Percentiles rank a stretch among this genome's conserved stretches.
Conservation (phyloP, 37 sponge, comb jelly and placozoan species). For the Bolinopsis microptera region DNA sequence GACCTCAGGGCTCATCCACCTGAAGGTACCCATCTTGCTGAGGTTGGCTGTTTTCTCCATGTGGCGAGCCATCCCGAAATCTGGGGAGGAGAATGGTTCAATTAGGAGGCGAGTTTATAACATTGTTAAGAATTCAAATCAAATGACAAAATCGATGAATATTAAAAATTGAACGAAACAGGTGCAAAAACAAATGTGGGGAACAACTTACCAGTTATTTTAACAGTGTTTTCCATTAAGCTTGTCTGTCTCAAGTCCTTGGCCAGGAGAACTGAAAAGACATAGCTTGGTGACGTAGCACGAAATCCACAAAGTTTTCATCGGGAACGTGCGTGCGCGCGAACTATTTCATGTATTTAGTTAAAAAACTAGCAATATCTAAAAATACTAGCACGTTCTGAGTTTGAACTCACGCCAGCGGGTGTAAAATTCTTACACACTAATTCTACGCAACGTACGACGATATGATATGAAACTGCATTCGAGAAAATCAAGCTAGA, state of each 20-base stretch:
- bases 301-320: neutral
- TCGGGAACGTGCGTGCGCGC: slow-evolving; percentile 28
- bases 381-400: neutral
- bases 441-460: too few species aligned
- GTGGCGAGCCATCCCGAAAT: slow-evolving; percentile 91
- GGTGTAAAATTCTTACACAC: neutral
- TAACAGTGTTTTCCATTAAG: slow-evolving; percentile 72
- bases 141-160: too few species aligned
- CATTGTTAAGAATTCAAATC: too few species aligned
- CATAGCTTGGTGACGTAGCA: neutral
- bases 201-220: slow-evolving; percentile 74
- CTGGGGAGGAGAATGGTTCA: neutral
- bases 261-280: slow-evolving; percentile 48
- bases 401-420: neutral
- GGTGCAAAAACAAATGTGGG: too few species aligned
- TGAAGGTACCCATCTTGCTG: slow-evolving; percentile 89
- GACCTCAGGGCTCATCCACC: slow-evolving; percentile 97
- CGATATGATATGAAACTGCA: too few species aligned
- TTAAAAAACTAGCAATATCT: slow-evolving; percentile 5
- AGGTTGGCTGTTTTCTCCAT: slow-evolving; percentile 86
- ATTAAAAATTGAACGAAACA: too few species aligned
- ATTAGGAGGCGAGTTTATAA: too few species aligned
- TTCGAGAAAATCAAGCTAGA: too few species aligned
- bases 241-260: neutral
- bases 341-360: neutral